Evolutionary conservation across 2,888 invertebrate species (phyloP).

Genomic region (Catocala sponsa): DNA sequence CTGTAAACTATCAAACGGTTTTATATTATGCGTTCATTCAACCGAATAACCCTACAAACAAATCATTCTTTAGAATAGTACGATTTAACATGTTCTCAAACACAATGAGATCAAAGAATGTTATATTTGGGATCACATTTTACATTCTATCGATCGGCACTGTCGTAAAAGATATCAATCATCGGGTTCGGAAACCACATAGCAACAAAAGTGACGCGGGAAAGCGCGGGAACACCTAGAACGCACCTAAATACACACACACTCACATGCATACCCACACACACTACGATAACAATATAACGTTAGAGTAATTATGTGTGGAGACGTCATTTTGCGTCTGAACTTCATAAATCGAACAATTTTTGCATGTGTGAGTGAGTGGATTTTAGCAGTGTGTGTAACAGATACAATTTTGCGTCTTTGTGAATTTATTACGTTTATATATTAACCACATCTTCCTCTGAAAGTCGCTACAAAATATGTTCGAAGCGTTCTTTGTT

Average conservation of each 20-base stretch:
- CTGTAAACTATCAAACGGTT: conserved; percentile 1
- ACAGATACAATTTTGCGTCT: no score
- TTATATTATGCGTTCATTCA: conserved; percentile 10
- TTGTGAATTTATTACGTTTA: no score
- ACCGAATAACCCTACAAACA: not conserved
- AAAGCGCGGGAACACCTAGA: conserved; percentile 6
- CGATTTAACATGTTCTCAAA: conserved; percentile 1
- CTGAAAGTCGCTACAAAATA: no score
- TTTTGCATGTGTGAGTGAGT: no score
- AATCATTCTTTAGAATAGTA: conserved; percentile 11
- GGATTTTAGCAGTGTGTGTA: no score
- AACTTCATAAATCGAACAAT: no score
- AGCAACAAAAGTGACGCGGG: conserved; percentile 5
- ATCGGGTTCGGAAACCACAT: conserved; percentile 3
- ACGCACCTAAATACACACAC: not conserved
- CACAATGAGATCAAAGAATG: conserved; percentile 7
- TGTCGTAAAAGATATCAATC: conserved; percentile 8
- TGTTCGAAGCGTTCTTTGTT: no score
- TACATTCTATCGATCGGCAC: not conserved
- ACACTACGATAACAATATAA: not conserved
- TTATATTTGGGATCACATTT: not conserved
- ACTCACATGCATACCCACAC: not conserved
- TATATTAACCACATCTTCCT: no score
- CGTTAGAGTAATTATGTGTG: no score
- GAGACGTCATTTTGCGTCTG: no score